These are phyloP conservation scores for Aelia acuminata DNA, from an alignment of 2,888 invertebrate species.

Conservation along the genomic window DNA sequence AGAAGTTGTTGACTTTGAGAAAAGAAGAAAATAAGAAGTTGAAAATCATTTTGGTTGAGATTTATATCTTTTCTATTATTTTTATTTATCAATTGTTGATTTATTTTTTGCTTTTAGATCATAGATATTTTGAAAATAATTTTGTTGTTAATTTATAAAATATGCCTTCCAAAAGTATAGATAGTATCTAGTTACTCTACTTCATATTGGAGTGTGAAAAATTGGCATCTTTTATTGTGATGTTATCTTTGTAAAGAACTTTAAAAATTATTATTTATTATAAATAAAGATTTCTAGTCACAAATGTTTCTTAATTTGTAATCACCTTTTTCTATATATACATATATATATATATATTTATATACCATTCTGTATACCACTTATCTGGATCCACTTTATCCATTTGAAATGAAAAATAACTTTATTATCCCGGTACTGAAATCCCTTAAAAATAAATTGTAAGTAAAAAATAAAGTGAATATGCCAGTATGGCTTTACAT, in stretches of 20 bases:
- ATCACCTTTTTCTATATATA: neutral
- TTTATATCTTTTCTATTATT: too few species aligned
- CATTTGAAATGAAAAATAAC: too few species aligned
- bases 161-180: conserved; percentile 15
- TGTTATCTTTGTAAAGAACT: conserved; percentile 37
- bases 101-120: neutral
- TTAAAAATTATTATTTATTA: conserved; percentile 24
- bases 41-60: neutral
- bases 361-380: too few species aligned
- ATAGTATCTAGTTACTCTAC: conserved; percentile 30
- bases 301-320: neutral
- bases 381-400: too few species aligned
- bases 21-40: too few species aligned
- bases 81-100: too few species aligned
- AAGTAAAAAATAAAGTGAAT: too few species aligned
- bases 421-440: too few species aligned
- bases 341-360: too few species aligned
- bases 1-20: neutral
- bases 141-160: neutral
- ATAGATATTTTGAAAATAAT: neutral
- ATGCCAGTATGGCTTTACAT: too few species aligned
- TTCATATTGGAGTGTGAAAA: conserved; percentile 46
- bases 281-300: conserved; percentile 50
- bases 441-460: too few species aligned
- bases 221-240: conserved; percentile 41